These are phyloP conservation scores for Monopterus albus DNA, from an alignment of 2,113 vertebrate species.

Conservation along the genomic window DNA sequence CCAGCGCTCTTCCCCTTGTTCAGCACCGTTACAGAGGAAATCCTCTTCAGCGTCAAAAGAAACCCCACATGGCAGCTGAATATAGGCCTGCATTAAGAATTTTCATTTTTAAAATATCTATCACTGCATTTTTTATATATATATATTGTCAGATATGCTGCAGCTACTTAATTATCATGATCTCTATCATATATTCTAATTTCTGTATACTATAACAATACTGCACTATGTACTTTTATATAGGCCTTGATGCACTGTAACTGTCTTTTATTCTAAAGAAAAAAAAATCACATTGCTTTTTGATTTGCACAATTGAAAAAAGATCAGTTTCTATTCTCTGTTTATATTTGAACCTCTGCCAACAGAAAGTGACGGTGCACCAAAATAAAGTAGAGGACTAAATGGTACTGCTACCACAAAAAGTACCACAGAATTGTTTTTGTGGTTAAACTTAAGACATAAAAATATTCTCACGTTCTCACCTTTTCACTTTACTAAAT, in stretches of 20 bases:
- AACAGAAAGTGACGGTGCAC: neutral
- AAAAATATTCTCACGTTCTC: neutral
- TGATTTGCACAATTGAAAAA: neutral
- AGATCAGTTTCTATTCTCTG: neutral
- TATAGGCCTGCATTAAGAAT: neutral
- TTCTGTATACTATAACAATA: too few species aligned
- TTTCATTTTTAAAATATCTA: neutral
- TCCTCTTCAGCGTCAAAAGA: slow-evolving; percentile 49
- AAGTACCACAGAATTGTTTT: neutral
- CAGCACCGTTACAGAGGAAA: slow-evolving; percentile 65
- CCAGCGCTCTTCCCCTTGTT: slow-evolving; percentile 61
- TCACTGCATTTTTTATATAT: too few species aligned
- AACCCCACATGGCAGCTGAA: neutral
- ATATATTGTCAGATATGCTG: neutral
- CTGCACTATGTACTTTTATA: too few species aligned
- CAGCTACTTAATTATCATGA: too few species aligned
- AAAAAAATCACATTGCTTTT: neutral
- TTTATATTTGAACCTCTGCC: neutral
- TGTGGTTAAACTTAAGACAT: neutral
- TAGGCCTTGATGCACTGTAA: too few species aligned
- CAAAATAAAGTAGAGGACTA: neutral
- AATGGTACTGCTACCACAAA: neutral
- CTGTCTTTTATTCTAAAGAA: neutral
- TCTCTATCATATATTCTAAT: too few species aligned
- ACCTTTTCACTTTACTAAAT: neutral